Evolutionary conservation across 53 echinoderm and acorn worm genomes (phyloP).

Genomic region (Echinometra lucunter): DNA sequence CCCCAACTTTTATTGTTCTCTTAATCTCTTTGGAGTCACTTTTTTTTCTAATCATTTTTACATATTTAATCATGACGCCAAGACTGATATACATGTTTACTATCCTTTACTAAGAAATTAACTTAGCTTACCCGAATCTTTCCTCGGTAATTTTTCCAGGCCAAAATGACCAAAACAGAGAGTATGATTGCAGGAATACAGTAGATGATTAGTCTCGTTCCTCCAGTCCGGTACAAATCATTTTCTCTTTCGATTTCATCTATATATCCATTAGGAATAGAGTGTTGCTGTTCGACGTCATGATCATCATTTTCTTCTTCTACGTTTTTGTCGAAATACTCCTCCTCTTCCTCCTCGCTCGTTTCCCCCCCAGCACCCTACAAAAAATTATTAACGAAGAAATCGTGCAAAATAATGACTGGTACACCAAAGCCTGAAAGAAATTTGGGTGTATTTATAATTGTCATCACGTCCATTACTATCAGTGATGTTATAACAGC

Average conservation of each 20-base stretch:
- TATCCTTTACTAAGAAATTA: no score
- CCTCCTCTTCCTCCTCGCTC: conserved; percentile 24
- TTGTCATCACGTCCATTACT: no score
- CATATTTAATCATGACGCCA: no score
- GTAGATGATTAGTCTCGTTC: conserved; percentile 39
- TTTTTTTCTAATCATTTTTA: no score
- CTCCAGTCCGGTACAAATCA: background rate
- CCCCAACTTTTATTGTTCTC: no score
- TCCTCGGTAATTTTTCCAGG: conserved; percentile 56
- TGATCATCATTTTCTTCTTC: background rate
- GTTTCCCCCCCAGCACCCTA: background rate
- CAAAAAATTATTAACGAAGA: background rate
- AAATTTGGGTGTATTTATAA: no score
- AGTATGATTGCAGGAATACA: conserved; percentile 50
- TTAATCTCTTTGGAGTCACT: no score
- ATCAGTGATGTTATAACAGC: no score
- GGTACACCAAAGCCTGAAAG: background rate
- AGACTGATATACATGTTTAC: no score
- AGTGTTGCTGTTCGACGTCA: background rate
- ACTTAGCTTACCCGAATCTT: conserved; percentile 47
- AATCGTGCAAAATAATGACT: background rate
- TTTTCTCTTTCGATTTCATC: background rate
- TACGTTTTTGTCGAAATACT: background rate
- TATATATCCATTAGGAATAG: background rate
- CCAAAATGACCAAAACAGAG: conserved; percentile 2